phyloP scores from a whole-genome alignment of 1,140 invertebrate species.

The Patella vulgata region DNA sequence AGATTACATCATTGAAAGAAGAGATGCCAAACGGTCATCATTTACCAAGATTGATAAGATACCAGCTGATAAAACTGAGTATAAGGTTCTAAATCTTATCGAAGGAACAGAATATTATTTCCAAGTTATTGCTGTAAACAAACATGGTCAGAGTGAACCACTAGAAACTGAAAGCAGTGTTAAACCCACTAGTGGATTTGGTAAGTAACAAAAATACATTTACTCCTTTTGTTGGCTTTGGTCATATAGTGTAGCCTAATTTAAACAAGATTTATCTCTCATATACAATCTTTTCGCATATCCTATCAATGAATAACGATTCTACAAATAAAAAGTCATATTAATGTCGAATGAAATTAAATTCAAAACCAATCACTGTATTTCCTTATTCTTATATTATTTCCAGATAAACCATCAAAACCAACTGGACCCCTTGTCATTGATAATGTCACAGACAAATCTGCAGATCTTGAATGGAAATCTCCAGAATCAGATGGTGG shows the following conservation, averaged over 20 bases:
- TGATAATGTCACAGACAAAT: slow-evolving; percentile 93
- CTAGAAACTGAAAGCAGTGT: slow-evolving; percentile 65
- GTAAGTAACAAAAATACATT: slow-evolving; percentile 27
- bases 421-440: slow-evolving; percentile 83
- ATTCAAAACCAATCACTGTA: too few relatives aligned
- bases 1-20: slow-evolving; percentile 61
- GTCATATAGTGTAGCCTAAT: not conserved
- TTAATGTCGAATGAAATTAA: too few relatives aligned
- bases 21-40: slow-evolving; percentile 74
- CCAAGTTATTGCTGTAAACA: slow-evolving; percentile 95
- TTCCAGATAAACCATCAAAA: slow-evolving; percentile 53
- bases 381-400: slow-evolving; percentile 5
- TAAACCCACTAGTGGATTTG: slow-evolving; percentile 85
- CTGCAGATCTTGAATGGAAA: slow-evolving; percentile 90
- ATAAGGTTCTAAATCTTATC: slow-evolving; percentile 89
- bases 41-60: slow-evolving; percentile 83
- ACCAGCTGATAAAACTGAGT: slow-evolving; percentile 63
- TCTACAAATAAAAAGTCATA: too few relatives aligned
- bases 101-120: slow-evolving; percentile 94
- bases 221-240: slow-evolving; percentile 10
- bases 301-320: not conserved
- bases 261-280: too few relatives aligned
- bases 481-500: slow-evolving; percentile 95
- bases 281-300: not conserved
- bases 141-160: slow-evolving; percentile 95